Conservation (phyloP, 2,797 vertebrate genomes). For the Buceros bicornis region DNA sequence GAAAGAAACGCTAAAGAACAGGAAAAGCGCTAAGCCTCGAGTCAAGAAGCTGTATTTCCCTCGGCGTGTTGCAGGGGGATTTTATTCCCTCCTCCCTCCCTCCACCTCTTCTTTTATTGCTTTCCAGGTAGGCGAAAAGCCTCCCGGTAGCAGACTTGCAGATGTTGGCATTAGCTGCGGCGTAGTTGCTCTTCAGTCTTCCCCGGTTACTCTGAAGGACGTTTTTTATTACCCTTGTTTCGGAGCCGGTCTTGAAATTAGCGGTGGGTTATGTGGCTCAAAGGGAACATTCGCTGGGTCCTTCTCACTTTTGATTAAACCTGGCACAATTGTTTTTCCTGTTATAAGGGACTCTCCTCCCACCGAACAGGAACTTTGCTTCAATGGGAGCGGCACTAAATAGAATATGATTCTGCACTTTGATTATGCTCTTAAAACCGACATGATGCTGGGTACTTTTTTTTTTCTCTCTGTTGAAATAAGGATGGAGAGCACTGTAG, state of each 20-base stretch:
- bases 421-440: conserved; percentile 46
- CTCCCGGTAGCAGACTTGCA: conserved; percentile 34
- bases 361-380: conserved; percentile 69
- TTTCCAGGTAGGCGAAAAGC: conserved; percentile 44
- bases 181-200: conserved; percentile 29
- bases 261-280: conserved; percentile 72
- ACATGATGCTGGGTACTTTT: neutral
- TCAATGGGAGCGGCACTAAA: conserved; percentile 56
- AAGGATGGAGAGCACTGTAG: conserved; percentile 17
- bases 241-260: conserved; percentile 73
- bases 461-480: conserved; percentile 2
- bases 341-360: conserved; percentile 66
- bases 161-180: conserved; percentile 8
- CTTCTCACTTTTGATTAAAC: conserved; percentile 79
- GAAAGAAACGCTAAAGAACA: neutral
- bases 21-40: neutral
- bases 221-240: conserved; percentile 74
- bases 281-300: conserved; percentile 74
- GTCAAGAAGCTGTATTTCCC: conserved; percentile 2
- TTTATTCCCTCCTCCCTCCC: conserved; percentile 2
- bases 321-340: conserved; percentile 76
- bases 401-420: conserved; percentile 52
- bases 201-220: conserved; percentile 67
- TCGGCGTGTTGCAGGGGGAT: neutral
- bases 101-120: neutral